Evolutionary conservation across 2,888 invertebrate species (phyloP), one percentile per base, ranked within the genome.

Genomic region (Allolobophora icterica): DNA sequence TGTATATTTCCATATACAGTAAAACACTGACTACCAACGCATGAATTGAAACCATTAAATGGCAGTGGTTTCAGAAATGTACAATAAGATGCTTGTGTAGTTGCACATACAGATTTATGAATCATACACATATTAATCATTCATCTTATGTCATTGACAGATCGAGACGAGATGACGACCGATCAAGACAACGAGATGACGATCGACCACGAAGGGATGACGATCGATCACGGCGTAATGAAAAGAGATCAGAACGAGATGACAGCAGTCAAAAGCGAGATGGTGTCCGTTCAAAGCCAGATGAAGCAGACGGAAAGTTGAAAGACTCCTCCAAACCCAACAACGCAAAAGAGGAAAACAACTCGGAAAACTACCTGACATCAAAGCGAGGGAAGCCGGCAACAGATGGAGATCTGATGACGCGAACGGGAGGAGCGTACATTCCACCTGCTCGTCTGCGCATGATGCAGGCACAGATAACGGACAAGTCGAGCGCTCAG

Each of bases 371-470:
- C 34, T 91, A 52, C 58, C 90, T 91, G 84, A 71, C 38, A 24
- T 34, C 87, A 1, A 92, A 92, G 71, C 89, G 90, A n/a, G 40
- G 40, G 30, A 92, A 92, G 89, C 15, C 84, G 6, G 83, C 40
- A 4, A 58, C 89, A 24, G 90, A 91, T 2, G 89, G 90, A 42
- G 84, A 40, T 3, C 38, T 87, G 33, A 35, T 17, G 84, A 91
- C 91, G 24, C 90, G 90, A 83, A 92, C 91, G 42, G 93, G 93
- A 15, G 93, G 93, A 5, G 99, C 99, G 8, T 99, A 99, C 94
- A 99, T 99, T 94, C 99, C 99, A 0, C 99, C 99, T 0, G 99
- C 99, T 0, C 98, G 98, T 94, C 96, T 99, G 84, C 90, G 91
- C 30, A 91, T 92, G 91, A 93, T 93, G 93, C 92, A 91, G 83